A percentile compares a stretch with the other conserved stretches of the same genome.
phyloP scores from a whole-genome alignment of 2,888 invertebrate species.

The Acrocyrtus sp. region DNA sequence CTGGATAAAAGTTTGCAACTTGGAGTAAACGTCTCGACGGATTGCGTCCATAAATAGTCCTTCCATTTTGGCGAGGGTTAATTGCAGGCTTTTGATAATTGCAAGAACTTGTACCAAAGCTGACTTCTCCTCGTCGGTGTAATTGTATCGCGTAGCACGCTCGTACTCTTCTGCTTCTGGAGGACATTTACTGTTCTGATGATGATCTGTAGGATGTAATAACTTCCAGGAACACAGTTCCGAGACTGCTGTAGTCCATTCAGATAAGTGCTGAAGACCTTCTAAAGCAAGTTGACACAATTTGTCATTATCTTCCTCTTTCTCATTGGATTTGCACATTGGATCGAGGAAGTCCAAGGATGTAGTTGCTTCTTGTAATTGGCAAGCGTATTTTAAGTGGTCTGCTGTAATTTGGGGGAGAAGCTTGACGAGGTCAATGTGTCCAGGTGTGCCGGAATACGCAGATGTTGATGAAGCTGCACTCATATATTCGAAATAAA shows the following conservation, averaged over 20 bases:
- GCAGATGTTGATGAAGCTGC: no score
- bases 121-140: conserved; percentile 96
- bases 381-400: conserved; percentile 94
- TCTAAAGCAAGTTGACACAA: conserved; percentile 72
- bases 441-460: no score
- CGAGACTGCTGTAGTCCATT: conserved; percentile 97
- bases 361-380: conserved; percentile 21
- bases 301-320: conserved; percentile 67
- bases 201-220: conserved; percentile 96
- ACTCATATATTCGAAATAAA: no score
- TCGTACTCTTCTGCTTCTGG: conserved; percentile 98
- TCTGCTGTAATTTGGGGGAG: conserved; percentile 94
- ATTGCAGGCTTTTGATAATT: conserved; percentile 98
- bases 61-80: conserved; percentile 96
- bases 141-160: conserved; percentile 96
- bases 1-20: conserved; percentile 97
- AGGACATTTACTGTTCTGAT: conserved; percentile 94
- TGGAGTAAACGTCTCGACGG: conserved; percentile 91
- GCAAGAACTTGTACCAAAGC: conserved; percentile 98
- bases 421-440: conserved; percentile 93
- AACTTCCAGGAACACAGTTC: conserved; percentile 98
- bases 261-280: conserved; percentile 91
- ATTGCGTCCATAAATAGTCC: conserved; percentile 94
- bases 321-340: conserved; percentile 70
- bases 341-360: background rate